Evolutionary conservation across 2,888 invertebrate genomes (phyloP).

Genomic region (Subacronicta megacephala): DNA sequence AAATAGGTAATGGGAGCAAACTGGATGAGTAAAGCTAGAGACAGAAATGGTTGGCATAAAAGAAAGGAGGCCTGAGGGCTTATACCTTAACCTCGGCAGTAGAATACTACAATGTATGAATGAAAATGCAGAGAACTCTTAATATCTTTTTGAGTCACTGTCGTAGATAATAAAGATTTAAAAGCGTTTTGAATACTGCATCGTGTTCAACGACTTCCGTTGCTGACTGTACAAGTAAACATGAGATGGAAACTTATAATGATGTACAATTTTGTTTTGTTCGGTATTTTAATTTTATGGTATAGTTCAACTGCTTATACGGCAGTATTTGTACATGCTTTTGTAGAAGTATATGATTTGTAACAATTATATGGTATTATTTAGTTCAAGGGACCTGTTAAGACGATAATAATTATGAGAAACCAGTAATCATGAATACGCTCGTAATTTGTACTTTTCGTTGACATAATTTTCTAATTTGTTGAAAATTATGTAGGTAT

Average conservation of each 20-base stretch:
- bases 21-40: no score
- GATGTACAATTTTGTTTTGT: slow-evolving; percentile 50
- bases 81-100: no score
- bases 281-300: slow-evolving; percentile 43
- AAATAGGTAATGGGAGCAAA: no score
- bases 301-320: slow-evolving; percentile 32
- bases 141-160: no score
- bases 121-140: no score
- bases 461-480: slow-evolving; percentile 3
- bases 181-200: no score
- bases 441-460: neutral
- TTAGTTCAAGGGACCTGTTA: slow-evolving; percentile 34
- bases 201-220: neutral
- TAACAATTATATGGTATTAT: slow-evolving; percentile 42
- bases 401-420: slow-evolving; percentile 20
- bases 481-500: neutral
- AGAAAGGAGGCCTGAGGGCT: no score
- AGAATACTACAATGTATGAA: no score
- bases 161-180: no score
- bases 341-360: slow-evolving; percentile 41
- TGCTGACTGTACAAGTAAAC: slow-evolving; percentile 37
- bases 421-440: slow-evolving; percentile 26
- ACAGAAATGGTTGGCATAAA: no score
- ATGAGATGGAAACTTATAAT: slow-evolving; percentile 51
- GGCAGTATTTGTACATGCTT: slow-evolving; percentile 30